Percentiles rank a stretch among this genome's conserved stretches.
Conservation (phyloP, 2,113 vertebrate genomes). For the Oncorhynchus nerka region DNA sequence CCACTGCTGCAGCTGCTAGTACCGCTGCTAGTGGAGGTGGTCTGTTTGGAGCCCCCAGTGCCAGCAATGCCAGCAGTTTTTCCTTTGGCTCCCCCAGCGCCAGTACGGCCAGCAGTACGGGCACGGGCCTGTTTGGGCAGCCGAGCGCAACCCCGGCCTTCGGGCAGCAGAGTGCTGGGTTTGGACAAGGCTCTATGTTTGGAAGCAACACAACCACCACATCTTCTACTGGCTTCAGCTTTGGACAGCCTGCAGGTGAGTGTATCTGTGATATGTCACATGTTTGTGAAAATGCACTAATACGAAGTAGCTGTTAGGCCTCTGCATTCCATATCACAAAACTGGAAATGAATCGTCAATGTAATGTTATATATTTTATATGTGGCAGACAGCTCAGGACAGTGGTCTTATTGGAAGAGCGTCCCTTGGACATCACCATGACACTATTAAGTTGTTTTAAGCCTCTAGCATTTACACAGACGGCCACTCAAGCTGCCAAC, state of each 20-base stretch:
- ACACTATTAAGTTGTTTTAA: background rate
- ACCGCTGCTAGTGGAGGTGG: constrained; percentile 49
- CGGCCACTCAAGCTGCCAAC: background rate
- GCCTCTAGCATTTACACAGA: background rate
- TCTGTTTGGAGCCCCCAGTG: constrained; percentile 76
- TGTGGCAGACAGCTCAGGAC: background rate
- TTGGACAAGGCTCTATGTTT: constrained; percentile 82
- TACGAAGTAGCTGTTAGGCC: too few relatives aligned
- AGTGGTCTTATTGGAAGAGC: background rate
- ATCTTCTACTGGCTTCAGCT: constrained; percentile 83
- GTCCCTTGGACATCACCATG: background rate
- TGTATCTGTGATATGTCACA: background rate
- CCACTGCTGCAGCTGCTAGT: constrained; percentile 49
- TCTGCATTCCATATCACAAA: too few relatives aligned
- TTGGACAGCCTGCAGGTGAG: constrained; percentile 89
- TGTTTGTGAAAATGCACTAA: background rate
- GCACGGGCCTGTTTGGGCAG: constrained; percentile 79
- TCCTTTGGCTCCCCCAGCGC: constrained; percentile 78
- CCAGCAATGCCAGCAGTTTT: constrained; percentile 78
- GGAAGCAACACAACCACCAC: constrained; percentile 83
- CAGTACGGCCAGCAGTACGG: constrained; percentile 67
- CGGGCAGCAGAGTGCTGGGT: constrained; percentile 81
- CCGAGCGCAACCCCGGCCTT: constrained; percentile 73
- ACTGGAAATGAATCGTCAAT: background rate
- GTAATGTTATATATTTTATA: background rate